These are phyloP conservation scores for Drosophila differens DNA, from an alignment of 2,888 invertebrate genomes.

Conservation along the genomic window DNA sequence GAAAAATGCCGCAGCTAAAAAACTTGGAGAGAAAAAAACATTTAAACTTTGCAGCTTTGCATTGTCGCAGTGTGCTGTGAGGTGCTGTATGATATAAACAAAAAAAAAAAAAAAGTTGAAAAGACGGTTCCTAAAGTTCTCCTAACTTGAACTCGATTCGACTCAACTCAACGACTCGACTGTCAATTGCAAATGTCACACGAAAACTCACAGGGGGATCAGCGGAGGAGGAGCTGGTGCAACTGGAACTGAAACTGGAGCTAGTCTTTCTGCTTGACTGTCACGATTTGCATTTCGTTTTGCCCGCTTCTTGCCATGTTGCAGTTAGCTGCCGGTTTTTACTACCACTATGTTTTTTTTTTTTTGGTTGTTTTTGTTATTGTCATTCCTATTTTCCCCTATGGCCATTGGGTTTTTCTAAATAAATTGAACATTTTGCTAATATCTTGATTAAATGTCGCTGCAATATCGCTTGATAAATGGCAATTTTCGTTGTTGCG, in stretches of 20 bases:
- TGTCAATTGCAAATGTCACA: conserved; percentile 81
- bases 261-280: conserved; percentile 71
- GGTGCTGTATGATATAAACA: background rate
- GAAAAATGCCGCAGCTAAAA: conserved; percentile 55
- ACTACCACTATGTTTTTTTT: conserved; percentile 12
- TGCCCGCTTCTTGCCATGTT: conserved; percentile 43
- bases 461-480: conserved; percentile 67
- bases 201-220: conserved; percentile 42
- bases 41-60: conserved; percentile 78
- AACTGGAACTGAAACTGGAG: conserved; percentile 25
- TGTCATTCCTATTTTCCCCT: conserved; percentile 19
- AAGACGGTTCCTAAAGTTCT: conserved; percentile 50
- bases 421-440: conserved; percentile 75
- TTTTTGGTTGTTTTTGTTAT: conserved; percentile 18
- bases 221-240: conserved; percentile 9
- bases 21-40: conserved; percentile 43
- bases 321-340: conserved; percentile 29
- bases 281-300: conserved; percentile 76
- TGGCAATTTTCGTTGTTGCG: conserved; percentile 49
- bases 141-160: conserved; percentile 55
- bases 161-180: conserved; percentile 62
- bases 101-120: conserved; percentile 16
- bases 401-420: conserved; percentile 52
- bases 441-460: conserved; percentile 78
- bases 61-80: conserved; percentile 62